Evolutionary conservation across 1,140 invertebrate genomes (phyloP).

Genomic region (Campoletis sonorensis): DNA sequence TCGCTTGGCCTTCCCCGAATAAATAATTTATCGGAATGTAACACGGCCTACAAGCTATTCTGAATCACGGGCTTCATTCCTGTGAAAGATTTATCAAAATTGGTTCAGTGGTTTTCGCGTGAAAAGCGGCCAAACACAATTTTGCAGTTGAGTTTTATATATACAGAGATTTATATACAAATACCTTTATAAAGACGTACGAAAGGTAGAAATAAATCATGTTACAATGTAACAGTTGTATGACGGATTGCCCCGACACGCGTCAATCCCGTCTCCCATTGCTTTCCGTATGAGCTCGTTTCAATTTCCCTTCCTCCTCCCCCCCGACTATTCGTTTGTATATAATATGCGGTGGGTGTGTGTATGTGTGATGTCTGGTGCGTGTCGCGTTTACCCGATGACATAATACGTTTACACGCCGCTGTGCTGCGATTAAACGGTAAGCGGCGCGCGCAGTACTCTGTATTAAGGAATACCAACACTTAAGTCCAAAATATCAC

Average conservation of each 20-base stretch:
- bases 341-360: not conserved
- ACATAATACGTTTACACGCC: slow-evolving; percentile 54
- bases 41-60: too few species aligned
- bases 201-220: not conserved
- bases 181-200: not conserved
- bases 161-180: too few species aligned
- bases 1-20: too few species aligned
- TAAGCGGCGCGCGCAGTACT: slow-evolving; percentile 32
- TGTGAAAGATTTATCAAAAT: too few species aligned
- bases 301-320: not conserved
- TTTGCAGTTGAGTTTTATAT: too few species aligned
- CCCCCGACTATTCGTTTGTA: not conserved
- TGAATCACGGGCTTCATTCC: too few species aligned
- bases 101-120: too few species aligned
- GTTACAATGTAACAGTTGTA: slow-evolving; percentile 16
- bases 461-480: slow-evolving; percentile 10
- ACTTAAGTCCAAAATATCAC: not conserved
- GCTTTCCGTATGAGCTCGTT: slow-evolving; percentile 26
- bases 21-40: too few species aligned
- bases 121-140: too few species aligned
- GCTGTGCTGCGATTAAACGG: slow-evolving; percentile 51
- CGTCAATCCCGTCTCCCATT: slow-evolving; percentile 24
- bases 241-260: slow-evolving; percentile 32
- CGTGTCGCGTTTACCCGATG: slow-evolving; percentile 44
- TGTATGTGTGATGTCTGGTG: slow-evolving; percentile 22